Conservation (phyloP, 1,140 invertebrate species). For the Drosophila sucinea region DNA sequence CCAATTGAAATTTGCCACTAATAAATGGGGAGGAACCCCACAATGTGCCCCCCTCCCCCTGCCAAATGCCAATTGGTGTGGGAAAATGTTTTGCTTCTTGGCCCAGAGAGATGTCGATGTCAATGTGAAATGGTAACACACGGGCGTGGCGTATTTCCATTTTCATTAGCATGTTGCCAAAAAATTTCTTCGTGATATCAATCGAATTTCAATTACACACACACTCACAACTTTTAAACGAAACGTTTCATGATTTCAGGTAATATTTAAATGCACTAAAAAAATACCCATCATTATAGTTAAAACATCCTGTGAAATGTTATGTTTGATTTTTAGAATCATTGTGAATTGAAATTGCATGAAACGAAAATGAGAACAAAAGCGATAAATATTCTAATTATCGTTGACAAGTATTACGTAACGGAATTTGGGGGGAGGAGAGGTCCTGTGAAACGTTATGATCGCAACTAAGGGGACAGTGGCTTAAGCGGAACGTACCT, state of each 20-base stretch:
- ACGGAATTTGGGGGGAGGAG: no score
- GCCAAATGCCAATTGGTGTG: constrained; percentile 64
- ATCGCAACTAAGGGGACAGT: no score
- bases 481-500: no score
- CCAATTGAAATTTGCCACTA: constrained; percentile 52
- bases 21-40: constrained; percentile 16
- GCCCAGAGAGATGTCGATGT: not conserved
- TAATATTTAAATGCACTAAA: no score
- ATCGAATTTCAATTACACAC: constrained; percentile 63
- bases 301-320: no score
- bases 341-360: no score
- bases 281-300: no score
- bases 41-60: not conserved
- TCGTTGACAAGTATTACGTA: no score
- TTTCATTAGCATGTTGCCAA: constrained; percentile 57
- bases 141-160: constrained; percentile 56
- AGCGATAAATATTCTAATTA: no score
- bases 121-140: constrained; percentile 24
- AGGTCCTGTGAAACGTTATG: no score
- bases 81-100: constrained; percentile 53
- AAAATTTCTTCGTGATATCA: constrained; percentile 29
- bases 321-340: no score
- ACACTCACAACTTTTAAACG: not conserved
- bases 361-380: no score
- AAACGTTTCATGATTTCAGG: not conserved